Percentiles rank a stretch among this genome's conserved stretches.
These are phyloP conservation scores for Puma concolor DNA, from an alignment of 2,113 vertebrate genomes.

Conservation along the genomic window DNA sequence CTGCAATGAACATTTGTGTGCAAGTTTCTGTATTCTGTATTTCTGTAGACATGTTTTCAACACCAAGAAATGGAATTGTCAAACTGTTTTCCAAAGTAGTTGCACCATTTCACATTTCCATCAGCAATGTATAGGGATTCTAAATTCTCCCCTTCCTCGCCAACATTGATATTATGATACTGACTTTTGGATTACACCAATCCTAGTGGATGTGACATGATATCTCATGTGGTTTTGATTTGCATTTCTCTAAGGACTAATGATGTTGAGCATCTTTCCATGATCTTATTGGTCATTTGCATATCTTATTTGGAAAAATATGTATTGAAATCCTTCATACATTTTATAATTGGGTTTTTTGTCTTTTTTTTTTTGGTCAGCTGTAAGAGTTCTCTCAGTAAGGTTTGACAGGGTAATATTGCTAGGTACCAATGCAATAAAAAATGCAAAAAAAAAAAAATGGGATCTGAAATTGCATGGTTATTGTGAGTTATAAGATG, in stretches of 20 bases:
- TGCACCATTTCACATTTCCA: neutral
- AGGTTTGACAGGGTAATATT: neutral
- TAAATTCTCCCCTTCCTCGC: neutral
- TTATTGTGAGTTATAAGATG: neutral
- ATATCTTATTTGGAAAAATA: conserved; percentile 12
- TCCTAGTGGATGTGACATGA: neutral
- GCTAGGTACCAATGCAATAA: neutral
- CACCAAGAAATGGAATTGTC: neutral
- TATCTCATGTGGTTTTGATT: neutral
- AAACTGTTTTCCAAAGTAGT: neutral
- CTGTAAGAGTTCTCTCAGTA: neutral
- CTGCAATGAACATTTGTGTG: neutral
- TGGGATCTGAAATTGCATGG: neutral
- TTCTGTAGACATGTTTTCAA: neutral
- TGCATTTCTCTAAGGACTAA: neutral
- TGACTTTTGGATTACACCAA: neutral
- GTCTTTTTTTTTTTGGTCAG: neutral
- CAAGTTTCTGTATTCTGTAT: neutral
- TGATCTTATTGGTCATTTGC: neutral
- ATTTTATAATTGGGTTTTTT: neutral
- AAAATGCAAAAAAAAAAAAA: neutral
- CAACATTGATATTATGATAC: neutral
- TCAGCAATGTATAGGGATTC: neutral
- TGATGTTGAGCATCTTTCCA: neutral
- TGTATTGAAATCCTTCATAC: neutral